These are phyloP conservation scores for Mobula hypostoma DNA, from an alignment of 2,113 vertebrate genomes.

Conservation along the genomic window DNA sequence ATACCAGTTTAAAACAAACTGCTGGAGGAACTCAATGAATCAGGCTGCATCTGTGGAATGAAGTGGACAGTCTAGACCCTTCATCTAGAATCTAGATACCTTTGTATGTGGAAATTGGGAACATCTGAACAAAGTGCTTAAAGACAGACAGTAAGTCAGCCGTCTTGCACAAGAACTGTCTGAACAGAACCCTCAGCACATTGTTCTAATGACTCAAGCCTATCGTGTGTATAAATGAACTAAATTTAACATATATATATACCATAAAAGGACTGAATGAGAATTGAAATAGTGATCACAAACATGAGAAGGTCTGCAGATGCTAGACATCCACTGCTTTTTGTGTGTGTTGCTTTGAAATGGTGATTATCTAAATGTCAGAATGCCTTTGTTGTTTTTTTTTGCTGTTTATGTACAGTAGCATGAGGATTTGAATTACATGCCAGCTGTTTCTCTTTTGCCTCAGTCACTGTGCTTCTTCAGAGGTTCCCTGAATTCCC, in stretches of 20 bases:
- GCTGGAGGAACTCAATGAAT: no score
- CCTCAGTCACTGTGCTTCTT: not conserved
- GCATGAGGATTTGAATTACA: no score
- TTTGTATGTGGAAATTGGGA: not conserved
- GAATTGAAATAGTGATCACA: not conserved
- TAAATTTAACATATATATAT: not conserved
- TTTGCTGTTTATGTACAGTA: not conserved
- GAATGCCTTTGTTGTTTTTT: not conserved
- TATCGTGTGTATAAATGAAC: not conserved
- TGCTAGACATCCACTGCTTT: no score
- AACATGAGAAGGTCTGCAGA: no score
- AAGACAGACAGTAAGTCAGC: not conserved
- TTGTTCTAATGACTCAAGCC: not conserved
- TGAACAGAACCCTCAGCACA: not conserved
- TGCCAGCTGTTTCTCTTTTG: not conserved
- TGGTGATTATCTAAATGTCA: not conserved
- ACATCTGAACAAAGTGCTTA: not conserved
- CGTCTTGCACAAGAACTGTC: not conserved
- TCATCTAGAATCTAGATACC: not conserved
- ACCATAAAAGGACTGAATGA: not conserved
- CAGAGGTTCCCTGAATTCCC: not conserved
- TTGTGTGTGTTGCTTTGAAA: no score
- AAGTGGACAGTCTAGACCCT: no score
- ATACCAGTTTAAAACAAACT: no score
- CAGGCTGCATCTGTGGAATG: no score